These are phyloP conservation scores for Drosophila setifemur DNA, from an alignment of 1,140 invertebrate species.

Conservation along the genomic window DNA sequence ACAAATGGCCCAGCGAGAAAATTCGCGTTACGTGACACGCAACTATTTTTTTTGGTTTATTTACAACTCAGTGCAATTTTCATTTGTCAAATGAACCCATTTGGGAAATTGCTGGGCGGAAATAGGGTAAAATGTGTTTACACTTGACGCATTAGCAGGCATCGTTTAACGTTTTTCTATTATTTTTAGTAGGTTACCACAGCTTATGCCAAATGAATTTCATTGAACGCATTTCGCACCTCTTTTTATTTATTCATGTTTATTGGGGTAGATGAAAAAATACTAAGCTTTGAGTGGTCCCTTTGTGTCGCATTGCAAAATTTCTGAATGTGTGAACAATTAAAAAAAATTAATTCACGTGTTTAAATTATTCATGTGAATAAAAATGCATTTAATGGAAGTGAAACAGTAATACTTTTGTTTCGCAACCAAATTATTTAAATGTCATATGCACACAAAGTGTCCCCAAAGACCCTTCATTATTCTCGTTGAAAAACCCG, in stretches of 20 bases:
- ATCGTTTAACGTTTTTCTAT: slow-evolving; percentile 2
- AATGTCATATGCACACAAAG: no score
- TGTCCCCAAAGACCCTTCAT: no score
- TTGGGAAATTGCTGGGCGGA: not conserved
- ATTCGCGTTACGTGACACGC: slow-evolving; percentile 43
- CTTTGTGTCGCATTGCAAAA: not conserved
- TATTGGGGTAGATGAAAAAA: not conserved
- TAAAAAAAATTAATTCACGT: not conserved
- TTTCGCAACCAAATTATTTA: no score
- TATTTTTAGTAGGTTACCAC: slow-evolving; percentile 4
- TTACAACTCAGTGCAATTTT: slow-evolving; percentile 43
- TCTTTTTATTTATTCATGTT: slow-evolving; percentile 21
- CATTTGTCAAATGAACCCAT: slow-evolving; percentile 42
- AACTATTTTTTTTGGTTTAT: slow-evolving; percentile 27
- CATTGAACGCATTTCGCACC: slow-evolving; percentile 6
- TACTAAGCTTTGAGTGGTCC: not conserved
- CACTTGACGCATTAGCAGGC: slow-evolving; percentile 17
- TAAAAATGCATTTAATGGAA: no score
- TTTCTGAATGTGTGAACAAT: not conserved
- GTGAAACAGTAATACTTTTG: no score
- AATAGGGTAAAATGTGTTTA: slow-evolving; percentile 32
- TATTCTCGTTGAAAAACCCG: no score
- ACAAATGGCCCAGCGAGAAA: slow-evolving; percentile 40
- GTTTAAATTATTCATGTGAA: no score
- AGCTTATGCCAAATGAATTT: slow-evolving; percentile 31